phyloP scores from a whole-genome alignment of 1,140 invertebrate species.

The Cepaea nemoralis region DNA sequence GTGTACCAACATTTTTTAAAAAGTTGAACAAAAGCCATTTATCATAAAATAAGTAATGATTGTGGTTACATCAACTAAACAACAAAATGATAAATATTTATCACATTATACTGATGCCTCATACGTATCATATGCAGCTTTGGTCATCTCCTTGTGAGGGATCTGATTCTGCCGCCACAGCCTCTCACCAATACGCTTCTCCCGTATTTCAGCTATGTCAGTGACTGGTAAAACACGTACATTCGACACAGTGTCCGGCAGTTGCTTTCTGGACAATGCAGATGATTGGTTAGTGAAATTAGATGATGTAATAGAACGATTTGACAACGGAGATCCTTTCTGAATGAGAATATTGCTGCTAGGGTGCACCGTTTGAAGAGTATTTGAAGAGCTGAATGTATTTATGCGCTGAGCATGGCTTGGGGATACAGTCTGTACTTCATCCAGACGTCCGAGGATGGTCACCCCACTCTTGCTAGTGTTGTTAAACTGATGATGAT shows the following conservation, averaged over 20 bases:
- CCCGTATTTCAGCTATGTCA: conserved; percentile 73
- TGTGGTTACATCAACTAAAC: neutral
- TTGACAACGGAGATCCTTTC: conserved; percentile 17
- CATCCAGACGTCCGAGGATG: neutral
- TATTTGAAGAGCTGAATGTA: neutral
- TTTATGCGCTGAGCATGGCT: neutral
- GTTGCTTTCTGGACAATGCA: conserved; percentile 31
- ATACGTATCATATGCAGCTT: conserved; percentile 93
- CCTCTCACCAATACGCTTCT: conserved; percentile 48
- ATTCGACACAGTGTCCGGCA: conserved; percentile 84
- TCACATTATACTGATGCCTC: conserved; percentile 85
- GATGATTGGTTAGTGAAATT: conserved; percentile 26
- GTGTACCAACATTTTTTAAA: too few relatives aligned
- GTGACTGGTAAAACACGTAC: conserved; percentile 91
- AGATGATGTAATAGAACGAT: conserved; percentile 34
- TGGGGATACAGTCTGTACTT: neutral
- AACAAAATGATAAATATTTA: neutral
- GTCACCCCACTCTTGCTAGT: conserved; percentile 32
- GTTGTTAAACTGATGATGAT: conserved; percentile 18
- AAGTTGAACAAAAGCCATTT: too few relatives aligned
- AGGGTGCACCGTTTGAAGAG: neutral
- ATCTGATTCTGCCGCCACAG: conserved; percentile 38
- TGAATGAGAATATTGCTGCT: conserved; percentile 29
- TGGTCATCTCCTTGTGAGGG: conserved; percentile 81
- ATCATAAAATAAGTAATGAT: neutral